Evolutionary conservation across 2,888 invertebrate species (phyloP), one percentile per base, ranked within the genome.

Genomic region (Polymixis flavicincta): DNA sequence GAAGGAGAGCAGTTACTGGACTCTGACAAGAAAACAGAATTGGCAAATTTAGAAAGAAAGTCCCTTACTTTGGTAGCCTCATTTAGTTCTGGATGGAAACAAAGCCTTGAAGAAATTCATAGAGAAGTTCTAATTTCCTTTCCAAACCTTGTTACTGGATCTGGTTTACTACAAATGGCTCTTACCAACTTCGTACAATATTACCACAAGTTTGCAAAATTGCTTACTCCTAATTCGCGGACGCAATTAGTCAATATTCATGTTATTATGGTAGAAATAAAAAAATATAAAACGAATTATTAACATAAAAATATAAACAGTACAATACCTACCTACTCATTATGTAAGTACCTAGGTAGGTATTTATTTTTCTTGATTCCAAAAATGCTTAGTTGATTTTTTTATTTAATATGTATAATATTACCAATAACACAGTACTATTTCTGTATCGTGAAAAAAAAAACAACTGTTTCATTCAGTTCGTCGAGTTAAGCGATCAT

Each of bases 261-360:
- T 96, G 99, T 99, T 78, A 98, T 99, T 78, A 99, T 99, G 99
- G 99, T 99, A 3, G 99, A 99, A 97, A 98, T 99, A 83, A 99
- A 99, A 95, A 99, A 99, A 96, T 99, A 99, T 95, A 99, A 99
- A 96, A 99, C 99, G 13, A 98, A 98, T 94, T 99, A 98, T 96
- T 99, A 96, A 96, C 32, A 19, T 19, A 1, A 25, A 54, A 66
- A 48, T 2, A 22, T 4, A 45, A 63, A 57, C 13, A 42, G 28
- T 42, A 48, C 11, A 42, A 9, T 42, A 42, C 42, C 42, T 42
- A 42, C 42, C 37, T 37, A 37, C 42, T n/a, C 22, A 66, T 54
- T 32, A n/a, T 59, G 22, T 50, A 32, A 37, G 37, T 37, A 37
- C 37, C 37, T 37, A 37, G 37, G 37, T 37, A 37, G 37, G 37